Base-by-base conservation (phyloP, 2,113 vertebrate genomes). In the Dipodomys ordii region DNA sequence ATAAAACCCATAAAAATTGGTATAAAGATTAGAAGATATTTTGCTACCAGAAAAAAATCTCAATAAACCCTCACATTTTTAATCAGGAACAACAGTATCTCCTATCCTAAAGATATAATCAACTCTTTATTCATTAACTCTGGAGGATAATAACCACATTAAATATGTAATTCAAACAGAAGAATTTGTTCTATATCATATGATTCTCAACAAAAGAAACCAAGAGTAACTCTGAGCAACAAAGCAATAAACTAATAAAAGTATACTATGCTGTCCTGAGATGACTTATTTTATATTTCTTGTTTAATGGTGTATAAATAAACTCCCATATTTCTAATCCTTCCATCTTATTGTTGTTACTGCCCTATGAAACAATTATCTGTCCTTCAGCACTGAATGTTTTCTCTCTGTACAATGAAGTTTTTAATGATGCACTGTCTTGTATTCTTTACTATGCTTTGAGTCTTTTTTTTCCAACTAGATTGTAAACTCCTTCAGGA, bases 401-500 rank as follows among this genome's bases (percentile, higher is more conserved):
- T 30, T 86, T 88, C 25, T 77, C 28, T 25, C 23, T 90, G 7
- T 60, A 19, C 11, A 88, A 69, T 69, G 35, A 85, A 53, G 7
- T 39, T 46, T 67, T 69, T 35, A 57, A 60, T 80, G 20, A 78
- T 85, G 22, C 3, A 23, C 5, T 74, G 22, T 15, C 13, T 86
- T 76, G n/a, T 27, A 16, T 18, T 88, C 3, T 30, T 74, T 22
- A 85, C 32, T 82, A 28, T 74, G n/a, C 18, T 65, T 93, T 64
- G 81, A 79, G 62, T 64, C 35, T 1, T 57, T 68, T 86, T 87
- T 53, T 81, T 62, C 18, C 57, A 65, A 39, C 10, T 60, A 79
- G 57, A 9, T 72, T 90, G 35, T 86, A 92, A 95, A 94, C 30
- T 23, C 27, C 9, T 86, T 69, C 35, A 92, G 60, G 72, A 73